Evolutionary conservation across 2,113 vertebrate species (phyloP), one percentile per base, ranked within the genome.

Genomic region (Epinephelus fuscoguttatus): DNA sequence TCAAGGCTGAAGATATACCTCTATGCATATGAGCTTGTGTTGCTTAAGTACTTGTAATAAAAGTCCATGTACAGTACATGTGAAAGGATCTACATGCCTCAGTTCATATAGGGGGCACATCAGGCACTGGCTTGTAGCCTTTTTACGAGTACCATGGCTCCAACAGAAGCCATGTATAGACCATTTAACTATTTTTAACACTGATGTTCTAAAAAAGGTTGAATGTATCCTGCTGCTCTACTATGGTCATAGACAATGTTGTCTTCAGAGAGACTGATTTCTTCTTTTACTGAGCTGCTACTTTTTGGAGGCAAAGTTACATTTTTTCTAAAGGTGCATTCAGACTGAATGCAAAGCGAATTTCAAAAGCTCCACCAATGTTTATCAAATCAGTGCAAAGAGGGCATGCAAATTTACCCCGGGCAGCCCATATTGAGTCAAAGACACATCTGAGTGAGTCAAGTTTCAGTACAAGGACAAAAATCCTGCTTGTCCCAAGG

Each of bases 11-110:
- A 83, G 62, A 66, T 57, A 76, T 87, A 92, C 92, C 89, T 94
- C 93, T 95, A 92, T 95, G 93, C 92, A 94, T 84, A 81, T 74
- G 86, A 88, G 50, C 71, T 82, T 78, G 75, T 89, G 81, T 84
- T 49, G 59, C 68, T 13, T 47, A 37, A 69, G 73, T 68, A 40
- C 63, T 67, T 84, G 61, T 81, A 74, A 71, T 76, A 78, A 80
- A 80, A 71, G 71, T 72, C 74, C 50, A 55, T 73, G 30, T 70
- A 14, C 55, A 72, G 30, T 70, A 14, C 55, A 72, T 57, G 70
- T 75, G 59, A 86, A 84, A 71, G 37, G 72, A 49, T 84, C 23
- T 8, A 1, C 55, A 83, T 6, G 13, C 70, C 62, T 82, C 62
- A 27, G 63, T 80, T 87, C 30, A 70, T 76, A 60, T 62, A 37